Percentiles rank a stretch among this genome's conserved stretches.
Conservation (phyloP, 2,113 vertebrate genomes). For the Rostratula benghalensis region DNA sequence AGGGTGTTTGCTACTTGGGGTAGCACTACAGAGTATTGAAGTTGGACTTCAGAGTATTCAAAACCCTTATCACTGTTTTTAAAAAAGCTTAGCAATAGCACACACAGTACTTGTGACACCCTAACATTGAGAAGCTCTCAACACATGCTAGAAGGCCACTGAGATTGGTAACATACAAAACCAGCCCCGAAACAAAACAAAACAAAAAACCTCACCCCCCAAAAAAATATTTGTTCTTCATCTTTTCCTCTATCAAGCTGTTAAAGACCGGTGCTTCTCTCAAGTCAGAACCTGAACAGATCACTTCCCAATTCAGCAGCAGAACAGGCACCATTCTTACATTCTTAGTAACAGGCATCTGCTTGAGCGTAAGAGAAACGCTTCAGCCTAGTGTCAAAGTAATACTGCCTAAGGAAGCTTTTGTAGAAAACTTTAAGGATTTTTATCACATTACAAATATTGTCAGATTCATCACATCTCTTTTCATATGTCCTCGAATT, state of each 20-base stretch:
- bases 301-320: background rate
- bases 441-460: background rate
- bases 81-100: background rate
- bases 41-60: background rate
- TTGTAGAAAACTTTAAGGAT: background rate
- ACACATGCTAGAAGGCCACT: background rate
- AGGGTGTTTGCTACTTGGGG: no score
- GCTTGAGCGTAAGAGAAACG: background rate
- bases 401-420: background rate
- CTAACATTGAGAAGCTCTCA: accelerated
- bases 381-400: background rate
- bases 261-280: background rate
- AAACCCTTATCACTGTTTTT: background rate
- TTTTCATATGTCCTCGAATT: background rate
- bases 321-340: background rate
- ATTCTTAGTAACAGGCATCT: background rate
- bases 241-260: background rate
- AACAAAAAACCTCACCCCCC: background rate
- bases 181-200: background rate
- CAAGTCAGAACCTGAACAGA: background rate
- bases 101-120: background rate
- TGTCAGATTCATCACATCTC: background rate
- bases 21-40: no score
- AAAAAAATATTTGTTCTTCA: background rate
- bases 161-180: background rate